Conservation (phyloP, 2,113 vertebrate genomes). For the Petaurus breviceps region DNA sequence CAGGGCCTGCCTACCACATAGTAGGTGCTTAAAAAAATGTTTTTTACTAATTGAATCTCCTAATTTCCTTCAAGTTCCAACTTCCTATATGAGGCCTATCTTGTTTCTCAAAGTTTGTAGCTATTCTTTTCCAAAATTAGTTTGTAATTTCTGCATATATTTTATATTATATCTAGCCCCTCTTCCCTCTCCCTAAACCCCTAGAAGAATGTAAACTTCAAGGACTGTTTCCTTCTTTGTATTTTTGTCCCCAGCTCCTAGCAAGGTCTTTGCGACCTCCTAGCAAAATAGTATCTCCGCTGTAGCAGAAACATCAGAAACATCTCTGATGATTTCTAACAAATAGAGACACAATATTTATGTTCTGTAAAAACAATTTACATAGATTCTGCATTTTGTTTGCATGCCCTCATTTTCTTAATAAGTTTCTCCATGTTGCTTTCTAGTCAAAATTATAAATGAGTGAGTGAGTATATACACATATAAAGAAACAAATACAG, state of each 20-base stretch:
- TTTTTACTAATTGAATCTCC: neutral
- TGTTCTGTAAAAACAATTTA: no score
- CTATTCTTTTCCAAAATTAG: neutral
- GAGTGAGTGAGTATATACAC: no score
- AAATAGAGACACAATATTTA: neutral
- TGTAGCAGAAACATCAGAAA: neutral
- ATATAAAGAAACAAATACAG: neutral
- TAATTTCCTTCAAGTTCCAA: neutral
- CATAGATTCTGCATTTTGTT: no score
- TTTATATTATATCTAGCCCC: neutral
- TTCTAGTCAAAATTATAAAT: neutral
- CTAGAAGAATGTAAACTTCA: no score
- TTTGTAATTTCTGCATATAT: neutral
- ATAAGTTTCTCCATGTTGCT: neutral
- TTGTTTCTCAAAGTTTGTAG: neutral
- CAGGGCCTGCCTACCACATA: no score
- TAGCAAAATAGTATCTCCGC: neutral
- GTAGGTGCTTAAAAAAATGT: neutral
- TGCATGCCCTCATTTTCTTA: neutral
- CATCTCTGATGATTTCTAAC: neutral
- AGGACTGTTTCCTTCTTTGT: no score
- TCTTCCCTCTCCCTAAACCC: neutral
- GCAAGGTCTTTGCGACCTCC: neutral
- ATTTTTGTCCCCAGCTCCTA: no score
- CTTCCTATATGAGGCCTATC: neutral